Percentiles rank a stretch among this genome's conserved stretches.
Evolutionary conservation across 2,888 invertebrate species (phyloP).

Genomic region (Standfussiana lucernea): DNA sequence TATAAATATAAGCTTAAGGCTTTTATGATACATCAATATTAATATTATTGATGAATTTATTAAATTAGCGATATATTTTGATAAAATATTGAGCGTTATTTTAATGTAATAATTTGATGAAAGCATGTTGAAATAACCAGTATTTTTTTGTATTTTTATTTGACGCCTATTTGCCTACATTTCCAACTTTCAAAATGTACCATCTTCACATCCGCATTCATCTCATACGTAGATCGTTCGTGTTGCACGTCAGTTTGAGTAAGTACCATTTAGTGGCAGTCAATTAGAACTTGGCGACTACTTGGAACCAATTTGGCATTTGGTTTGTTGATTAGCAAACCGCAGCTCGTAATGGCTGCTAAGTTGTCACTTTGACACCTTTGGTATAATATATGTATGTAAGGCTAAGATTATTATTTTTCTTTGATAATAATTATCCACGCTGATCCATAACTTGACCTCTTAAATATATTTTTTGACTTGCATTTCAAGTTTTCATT

Average conservation of each 20-base stretch:
- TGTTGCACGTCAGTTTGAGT: conserved; percentile 1
- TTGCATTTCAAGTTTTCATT: too few species aligned
- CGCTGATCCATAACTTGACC: too few species aligned
- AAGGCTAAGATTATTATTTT: too few species aligned
- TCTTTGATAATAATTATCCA: too few species aligned
- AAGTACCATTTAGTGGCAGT: conserved; percentile 10
- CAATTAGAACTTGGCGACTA: conserved; percentile 20
- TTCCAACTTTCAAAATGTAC: not conserved
- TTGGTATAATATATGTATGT: not conserved
- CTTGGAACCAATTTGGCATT: conserved; percentile 35
- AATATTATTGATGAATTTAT: not conserved
- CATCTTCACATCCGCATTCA: not conserved
- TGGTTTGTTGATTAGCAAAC: conserved; percentile 47
- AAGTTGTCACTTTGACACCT: conserved; percentile 7
- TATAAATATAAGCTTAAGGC: not conserved
- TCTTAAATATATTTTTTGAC: too few species aligned
- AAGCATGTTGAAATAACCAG: too few species aligned
- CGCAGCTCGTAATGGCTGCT: conserved; percentile 26
- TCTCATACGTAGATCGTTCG: not conserved
- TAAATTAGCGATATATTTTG: not conserved
- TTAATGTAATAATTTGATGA: too few species aligned
- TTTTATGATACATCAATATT: not conserved
- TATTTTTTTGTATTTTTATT: too few species aligned
- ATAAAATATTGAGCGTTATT: too few species aligned
- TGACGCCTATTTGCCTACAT: not conserved